A percentile compares a stretch with the other conserved stretches of the same genome.
phyloP scores from a whole-genome alignment of 2,797 vertebrate genomes.

The Florisuga fusca region DNA sequence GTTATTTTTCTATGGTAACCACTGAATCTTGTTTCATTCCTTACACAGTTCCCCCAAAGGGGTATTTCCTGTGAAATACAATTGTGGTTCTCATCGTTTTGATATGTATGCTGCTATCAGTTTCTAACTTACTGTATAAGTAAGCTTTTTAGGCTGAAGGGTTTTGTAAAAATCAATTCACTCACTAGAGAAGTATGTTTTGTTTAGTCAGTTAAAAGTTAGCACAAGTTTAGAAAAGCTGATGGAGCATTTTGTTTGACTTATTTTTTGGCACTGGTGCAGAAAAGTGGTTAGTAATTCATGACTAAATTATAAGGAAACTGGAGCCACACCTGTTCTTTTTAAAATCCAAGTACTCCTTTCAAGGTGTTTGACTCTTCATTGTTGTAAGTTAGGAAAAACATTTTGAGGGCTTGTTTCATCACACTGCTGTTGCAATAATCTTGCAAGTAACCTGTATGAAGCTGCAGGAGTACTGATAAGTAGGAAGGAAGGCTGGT shows the following conservation, averaged over 20 bases:
- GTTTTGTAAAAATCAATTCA: constrained; percentile 23
- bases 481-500: neutral
- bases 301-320: neutral
- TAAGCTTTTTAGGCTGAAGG: constrained; percentile 5
- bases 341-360: neutral
- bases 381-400: neutral
- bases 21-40: constrained; percentile 48
- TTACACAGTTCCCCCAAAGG: neutral
- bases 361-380: constrained; percentile 2
- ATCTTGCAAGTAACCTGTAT: neutral
- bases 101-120: constrained; percentile 16
- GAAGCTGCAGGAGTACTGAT: neutral
- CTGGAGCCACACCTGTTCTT: neutral
- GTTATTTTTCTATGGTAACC: constrained; percentile 39
- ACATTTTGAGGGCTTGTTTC: neutral
- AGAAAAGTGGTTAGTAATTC: neutral
- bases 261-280: neutral
- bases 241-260: constrained; percentile 38
- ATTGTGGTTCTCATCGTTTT: constrained; percentile 48
- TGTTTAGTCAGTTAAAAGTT: constrained; percentile 49
- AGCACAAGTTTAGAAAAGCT: constrained; percentile 45
- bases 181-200: constrained; percentile 30
- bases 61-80: constrained; percentile 12
- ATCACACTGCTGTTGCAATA: neutral
- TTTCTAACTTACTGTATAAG: neutral